Evolutionary conservation across 2,113 vertebrate genomes (phyloP).

Genomic region (Cyphomyrus discorhynchus): DNA sequence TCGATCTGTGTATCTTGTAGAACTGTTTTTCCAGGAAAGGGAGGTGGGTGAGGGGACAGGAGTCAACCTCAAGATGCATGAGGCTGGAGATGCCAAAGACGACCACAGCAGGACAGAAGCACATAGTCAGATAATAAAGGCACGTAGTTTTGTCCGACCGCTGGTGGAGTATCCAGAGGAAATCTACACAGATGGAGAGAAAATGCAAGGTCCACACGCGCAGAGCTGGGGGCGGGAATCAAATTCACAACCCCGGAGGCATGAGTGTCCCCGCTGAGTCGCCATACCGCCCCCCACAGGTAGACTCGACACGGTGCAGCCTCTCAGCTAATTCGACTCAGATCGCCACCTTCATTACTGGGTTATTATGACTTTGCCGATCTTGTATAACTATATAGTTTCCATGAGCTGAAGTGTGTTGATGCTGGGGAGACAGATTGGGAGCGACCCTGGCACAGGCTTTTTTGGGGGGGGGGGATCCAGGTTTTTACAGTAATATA

Average conservation of each 20-base stretch:
- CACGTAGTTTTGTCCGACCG: background rate
- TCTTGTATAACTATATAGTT: background rate
- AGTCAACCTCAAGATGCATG: background rate
- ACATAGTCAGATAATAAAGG: background rate
- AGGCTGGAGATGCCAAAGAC: background rate
- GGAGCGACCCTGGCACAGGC: background rate
- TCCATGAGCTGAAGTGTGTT: background rate
- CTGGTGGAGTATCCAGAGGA: background rate
- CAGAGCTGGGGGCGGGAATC: background rate
- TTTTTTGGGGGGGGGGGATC: background rate
- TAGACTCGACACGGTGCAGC: background rate
- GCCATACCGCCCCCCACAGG: background rate
- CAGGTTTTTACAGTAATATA: slow-evolving; percentile 17
- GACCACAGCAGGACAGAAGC: background rate
- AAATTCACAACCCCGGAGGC: background rate
- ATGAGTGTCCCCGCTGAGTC: background rate
- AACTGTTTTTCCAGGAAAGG: background rate
- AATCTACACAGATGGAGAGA: background rate
- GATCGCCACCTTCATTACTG: background rate
- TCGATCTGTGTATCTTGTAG: background rate
- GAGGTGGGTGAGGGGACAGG: background rate
- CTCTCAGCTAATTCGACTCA: background rate
- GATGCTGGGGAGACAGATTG: background rate
- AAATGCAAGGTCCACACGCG: background rate
- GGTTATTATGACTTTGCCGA: background rate